phyloP scores from a whole-genome alignment of 2,797 vertebrate genomes.

The Amblyraja radiata region DNA sequence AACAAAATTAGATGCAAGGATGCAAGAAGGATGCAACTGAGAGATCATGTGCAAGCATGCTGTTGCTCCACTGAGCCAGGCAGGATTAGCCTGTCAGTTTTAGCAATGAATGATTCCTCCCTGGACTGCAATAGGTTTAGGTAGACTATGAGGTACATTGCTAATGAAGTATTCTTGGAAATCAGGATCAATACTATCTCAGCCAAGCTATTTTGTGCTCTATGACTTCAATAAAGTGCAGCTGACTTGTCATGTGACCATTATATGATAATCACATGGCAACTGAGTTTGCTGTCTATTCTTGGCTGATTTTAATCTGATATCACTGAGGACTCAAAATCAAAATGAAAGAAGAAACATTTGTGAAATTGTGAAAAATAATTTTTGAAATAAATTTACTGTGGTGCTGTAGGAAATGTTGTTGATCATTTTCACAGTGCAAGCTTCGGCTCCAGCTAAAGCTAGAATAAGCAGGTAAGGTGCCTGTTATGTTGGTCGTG shows the following conservation, averaged over 20 bases:
- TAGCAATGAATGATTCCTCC: slow-evolving; percentile 51
- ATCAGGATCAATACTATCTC: slow-evolving; percentile 62
- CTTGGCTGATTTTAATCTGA: background rate
- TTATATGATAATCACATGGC: too few relatives aligned
- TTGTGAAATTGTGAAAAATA: background rate
- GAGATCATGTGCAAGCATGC: slow-evolving; percentile 39
- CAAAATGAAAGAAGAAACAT: background rate
- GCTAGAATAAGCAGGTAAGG: too few relatives aligned
- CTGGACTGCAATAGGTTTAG: slow-evolving; percentile 52
- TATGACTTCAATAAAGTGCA: slow-evolving; percentile 44
- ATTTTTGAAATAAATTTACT: background rate
- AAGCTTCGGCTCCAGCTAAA: background rate
- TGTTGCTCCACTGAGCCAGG: slow-evolving; percentile 41
- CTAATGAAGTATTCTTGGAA: slow-evolving; percentile 60
- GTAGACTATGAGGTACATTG: slow-evolving; percentile 47
- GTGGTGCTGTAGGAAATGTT: background rate
- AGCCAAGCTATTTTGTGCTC: slow-evolving; percentile 57
- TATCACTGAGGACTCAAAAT: background rate
- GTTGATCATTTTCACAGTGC: background rate
- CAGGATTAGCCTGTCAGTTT: slow-evolving; percentile 50
- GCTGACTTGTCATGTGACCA: background rate
- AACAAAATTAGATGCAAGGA: slow-evolving; percentile 48
- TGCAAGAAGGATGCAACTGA: slow-evolving; percentile 43
- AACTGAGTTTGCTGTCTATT: too few relatives aligned
- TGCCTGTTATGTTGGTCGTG: too few relatives aligned